Base-by-base conservation (phyloP, 2,888 invertebrate genomes). In the Drosophila fungiperda region DNA sequence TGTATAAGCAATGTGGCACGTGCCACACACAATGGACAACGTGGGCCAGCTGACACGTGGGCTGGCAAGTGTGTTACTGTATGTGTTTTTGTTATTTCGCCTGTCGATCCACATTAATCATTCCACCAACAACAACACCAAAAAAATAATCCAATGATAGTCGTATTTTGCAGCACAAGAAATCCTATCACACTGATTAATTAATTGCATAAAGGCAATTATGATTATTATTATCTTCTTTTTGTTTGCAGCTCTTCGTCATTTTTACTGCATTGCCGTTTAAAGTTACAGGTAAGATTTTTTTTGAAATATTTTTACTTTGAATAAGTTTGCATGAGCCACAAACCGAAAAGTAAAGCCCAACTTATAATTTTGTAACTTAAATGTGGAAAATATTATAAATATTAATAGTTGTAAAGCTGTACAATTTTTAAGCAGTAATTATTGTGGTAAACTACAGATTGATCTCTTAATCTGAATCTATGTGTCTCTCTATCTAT, bases 31-130 rank as follows among this genome's bases (percentile, higher is more conserved):
- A 73, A 73, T 69, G 73, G 61, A 36, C 62, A 67, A 53, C 61
- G 50, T 53, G 69, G 54, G 64, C 23, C 67, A 29, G 38, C 52
- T n/a, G 64, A 53, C 72, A 76, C 67, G 79, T 70, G 69, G 54
- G 35, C 57, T n/a, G n/a, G n/a, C 38, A 36, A 48, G 45, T 59
- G 55, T 36, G 35, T 57, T 11, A 42, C 3, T 48, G 35, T 60
- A 42, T 64, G 35, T 53, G 49, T 36, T n/a, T 48, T 49, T 65
- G 29, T 68, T 48, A 20, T 66, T 52, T 40, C 54, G 40, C 40
- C 74, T 73, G 78, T 71, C 70, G 74, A 70, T 60, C 55, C 63
- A 48, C 73, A 81, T 79, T 68, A 81, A 77, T 78, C 81, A 78
- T 80, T 68, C 29, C 48, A n/a, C 2, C 38, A 17, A 2, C 54